Conservation (phyloP, 1,140 invertebrate species). For the Penaeus japonicus region DNA sequence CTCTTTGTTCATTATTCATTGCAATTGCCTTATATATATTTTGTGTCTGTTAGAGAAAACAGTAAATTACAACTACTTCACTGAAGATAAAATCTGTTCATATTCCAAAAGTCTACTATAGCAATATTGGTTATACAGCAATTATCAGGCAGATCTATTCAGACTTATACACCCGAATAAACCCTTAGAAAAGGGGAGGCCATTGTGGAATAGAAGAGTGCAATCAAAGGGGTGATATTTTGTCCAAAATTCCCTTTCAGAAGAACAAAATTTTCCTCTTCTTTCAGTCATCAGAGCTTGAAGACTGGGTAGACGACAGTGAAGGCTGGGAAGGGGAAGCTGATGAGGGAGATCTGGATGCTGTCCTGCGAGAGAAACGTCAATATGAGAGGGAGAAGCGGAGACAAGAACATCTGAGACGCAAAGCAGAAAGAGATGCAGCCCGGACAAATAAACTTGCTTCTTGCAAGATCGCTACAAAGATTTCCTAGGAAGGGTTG, state of each 20-base stretch:
- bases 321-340: conserved; percentile 35
- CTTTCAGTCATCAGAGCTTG: conserved; percentile 29
- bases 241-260: not conserved
- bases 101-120: too few relatives aligned
- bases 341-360: conserved; percentile 31
- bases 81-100: too few relatives aligned
- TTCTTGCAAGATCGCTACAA: conserved; percentile 30
- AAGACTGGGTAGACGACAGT: conserved; percentile 21
- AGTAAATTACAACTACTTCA: too few relatives aligned
- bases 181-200: too few relatives aligned
- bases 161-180: too few relatives aligned
- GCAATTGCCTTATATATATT: too few relatives aligned
- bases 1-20: too few relatives aligned
- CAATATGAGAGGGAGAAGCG: conserved; percentile 30
- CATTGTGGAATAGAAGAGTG: too few relatives aligned
- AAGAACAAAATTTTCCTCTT: not conserved
- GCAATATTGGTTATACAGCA: too few relatives aligned
- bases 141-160: too few relatives aligned
- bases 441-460: conserved; percentile 13
- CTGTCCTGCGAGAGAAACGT: conserved; percentile 36
- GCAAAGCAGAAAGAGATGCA: conserved; percentile 38
- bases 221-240: not conserved
- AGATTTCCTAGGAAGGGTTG: conserved; percentile 25
- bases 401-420: conserved; percentile 38
- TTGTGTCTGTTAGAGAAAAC: too few relatives aligned